These are phyloP conservation scores for Elachura formosa DNA, from an alignment of 2,113 vertebrate species.

Conservation along the genomic window DNA sequence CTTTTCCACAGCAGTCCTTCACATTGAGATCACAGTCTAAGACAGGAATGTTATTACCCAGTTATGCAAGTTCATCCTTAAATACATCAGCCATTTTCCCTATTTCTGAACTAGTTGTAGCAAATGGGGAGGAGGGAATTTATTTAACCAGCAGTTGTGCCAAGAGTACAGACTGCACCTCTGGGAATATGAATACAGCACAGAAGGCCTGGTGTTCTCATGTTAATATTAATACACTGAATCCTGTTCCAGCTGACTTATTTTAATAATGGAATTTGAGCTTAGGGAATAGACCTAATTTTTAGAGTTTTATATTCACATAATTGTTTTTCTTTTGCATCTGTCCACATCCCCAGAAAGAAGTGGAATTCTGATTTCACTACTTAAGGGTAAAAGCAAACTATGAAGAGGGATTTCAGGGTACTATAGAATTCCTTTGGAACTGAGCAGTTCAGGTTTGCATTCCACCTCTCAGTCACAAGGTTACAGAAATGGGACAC, in stretches of 20 bases:
- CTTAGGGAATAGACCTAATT: background rate
- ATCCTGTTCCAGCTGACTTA: background rate
- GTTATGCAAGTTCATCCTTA: background rate
- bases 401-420: background rate
- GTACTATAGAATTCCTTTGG: background rate
- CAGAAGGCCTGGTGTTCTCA: slow-evolving; percentile 10
- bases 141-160: background rate
- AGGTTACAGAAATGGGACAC: background rate
- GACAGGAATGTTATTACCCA: background rate
- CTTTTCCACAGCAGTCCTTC: background rate
- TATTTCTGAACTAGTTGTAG: background rate
- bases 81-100: background rate
- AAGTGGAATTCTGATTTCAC: background rate
- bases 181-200: background rate
- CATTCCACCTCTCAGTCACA: background rate
- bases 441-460: background rate
- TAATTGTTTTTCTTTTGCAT: background rate
- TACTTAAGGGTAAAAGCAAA: background rate
- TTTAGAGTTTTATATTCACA: background rate
- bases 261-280: slow-evolving; percentile 39
- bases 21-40: background rate
- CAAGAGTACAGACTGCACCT: background rate
- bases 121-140: background rate
- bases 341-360: background rate
- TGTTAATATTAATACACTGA: slow-evolving; percentile 31